Evolutionary conservation across 2,113 vertebrate species (phyloP).

Genomic region (Istiophorus platypterus): DNA sequence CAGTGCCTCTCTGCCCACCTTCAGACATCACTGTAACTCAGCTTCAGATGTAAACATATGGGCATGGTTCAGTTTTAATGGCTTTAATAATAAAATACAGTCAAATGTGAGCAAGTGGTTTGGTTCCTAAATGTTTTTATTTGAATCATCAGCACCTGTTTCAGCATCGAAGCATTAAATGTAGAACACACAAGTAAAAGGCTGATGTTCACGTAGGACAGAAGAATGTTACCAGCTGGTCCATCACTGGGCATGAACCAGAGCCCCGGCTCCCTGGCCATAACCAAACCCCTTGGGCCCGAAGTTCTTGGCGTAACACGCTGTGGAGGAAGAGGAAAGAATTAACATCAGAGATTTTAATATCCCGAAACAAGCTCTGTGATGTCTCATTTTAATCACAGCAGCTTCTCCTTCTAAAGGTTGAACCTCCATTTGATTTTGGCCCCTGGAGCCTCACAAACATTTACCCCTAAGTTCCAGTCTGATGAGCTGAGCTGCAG

Average conservation of each 20-base stretch:
- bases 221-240: constrained; percentile 25
- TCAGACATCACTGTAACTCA: constrained; percentile 80
- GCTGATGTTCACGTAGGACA: neutral
- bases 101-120: constrained; percentile 70
- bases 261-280: constrained; percentile 94
- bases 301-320: constrained; percentile 97
- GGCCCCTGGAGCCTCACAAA: neutral
- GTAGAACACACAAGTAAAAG: neutral
- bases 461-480: neutral
- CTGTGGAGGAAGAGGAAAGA: constrained; percentile 74
- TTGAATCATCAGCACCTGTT: neutral
- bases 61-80: constrained; percentile 88
- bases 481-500: neutral
- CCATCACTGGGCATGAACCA: constrained; percentile 92
- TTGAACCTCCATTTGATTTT: neutral
- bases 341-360: neutral
- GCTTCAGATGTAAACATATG: constrained; percentile 85
- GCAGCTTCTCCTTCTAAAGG: no score
- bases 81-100: constrained; percentile 87
- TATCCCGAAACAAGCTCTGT: no score
- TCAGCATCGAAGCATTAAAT: neutral
- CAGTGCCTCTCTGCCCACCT: constrained; percentile 82
- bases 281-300: constrained; percentile 98
- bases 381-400: no score
- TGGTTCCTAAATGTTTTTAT: constrained; percentile 55